phyloP scores from a whole-genome alignment of 1,140 invertebrate species.

The Ditylenchus dipsaci region DNA sequence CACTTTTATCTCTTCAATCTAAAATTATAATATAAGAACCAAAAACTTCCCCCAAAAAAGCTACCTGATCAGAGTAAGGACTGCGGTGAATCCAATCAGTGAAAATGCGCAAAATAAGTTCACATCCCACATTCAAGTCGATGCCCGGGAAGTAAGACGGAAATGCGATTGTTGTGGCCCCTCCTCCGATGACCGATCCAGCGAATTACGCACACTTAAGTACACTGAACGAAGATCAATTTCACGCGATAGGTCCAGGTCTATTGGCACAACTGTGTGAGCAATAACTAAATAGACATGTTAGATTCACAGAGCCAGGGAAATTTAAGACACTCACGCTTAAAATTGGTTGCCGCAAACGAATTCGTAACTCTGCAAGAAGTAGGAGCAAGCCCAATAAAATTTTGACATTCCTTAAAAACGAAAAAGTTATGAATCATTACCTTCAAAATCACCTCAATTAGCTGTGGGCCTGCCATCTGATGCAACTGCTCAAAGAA shows the following conservation, averaged over 20 bases:
- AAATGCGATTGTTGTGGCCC: constrained; percentile 42
- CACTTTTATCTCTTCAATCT: constrained; percentile 36
- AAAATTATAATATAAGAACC: constrained; percentile 1
- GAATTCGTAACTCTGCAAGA: constrained; percentile 20
- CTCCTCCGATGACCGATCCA: constrained; percentile 28
- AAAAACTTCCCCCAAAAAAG: not conserved
- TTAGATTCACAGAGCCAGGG: too few relatives aligned
- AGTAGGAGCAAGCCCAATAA: constrained; percentile 22
- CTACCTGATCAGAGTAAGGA: constrained; percentile 30
- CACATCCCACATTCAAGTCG: constrained; percentile 8
- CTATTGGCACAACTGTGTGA: constrained; percentile 32
- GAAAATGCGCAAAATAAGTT: constrained; percentile 40
- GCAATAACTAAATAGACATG: constrained; percentile 36
- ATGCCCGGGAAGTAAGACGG: constrained; percentile 37
- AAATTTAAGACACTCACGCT: constrained; percentile 10
- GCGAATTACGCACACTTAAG: constrained; percentile 34
- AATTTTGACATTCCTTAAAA: constrained; percentile 11
- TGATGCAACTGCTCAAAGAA: constrained; percentile 29
- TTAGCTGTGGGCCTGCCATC: constrained; percentile 19
- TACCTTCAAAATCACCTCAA: not conserved
- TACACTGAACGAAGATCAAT: constrained; percentile 36
- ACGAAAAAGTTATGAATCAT: not conserved
- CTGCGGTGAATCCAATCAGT: constrained; percentile 33
- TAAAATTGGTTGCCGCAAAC: constrained; percentile 27
- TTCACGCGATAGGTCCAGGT: constrained; percentile 9